Conservation (phyloP, 2,888 invertebrate species). For the Odontocerum albicorne region DNA sequence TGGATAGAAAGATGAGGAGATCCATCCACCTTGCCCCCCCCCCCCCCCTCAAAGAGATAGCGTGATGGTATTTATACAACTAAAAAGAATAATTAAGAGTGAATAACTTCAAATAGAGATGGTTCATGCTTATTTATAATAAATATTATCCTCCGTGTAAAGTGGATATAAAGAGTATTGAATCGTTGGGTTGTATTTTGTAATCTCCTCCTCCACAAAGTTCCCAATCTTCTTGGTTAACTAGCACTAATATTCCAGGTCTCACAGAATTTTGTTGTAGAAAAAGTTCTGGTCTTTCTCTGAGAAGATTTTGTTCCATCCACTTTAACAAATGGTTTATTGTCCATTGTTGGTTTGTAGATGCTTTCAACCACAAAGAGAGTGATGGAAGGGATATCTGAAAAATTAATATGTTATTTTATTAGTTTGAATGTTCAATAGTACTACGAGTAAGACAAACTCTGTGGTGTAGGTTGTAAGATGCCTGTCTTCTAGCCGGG, state of each 20-base stretch:
- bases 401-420: too few relatives aligned
- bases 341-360: constrained; percentile 58
- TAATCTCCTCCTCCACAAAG: constrained; percentile 75
- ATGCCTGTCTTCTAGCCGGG: too few relatives aligned
- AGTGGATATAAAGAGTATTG: constrained; percentile 81
- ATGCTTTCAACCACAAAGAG: background rate
- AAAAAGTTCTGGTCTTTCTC: constrained; percentile 71
- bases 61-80: too few relatives aligned
- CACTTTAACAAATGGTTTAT: constrained; percentile 74
- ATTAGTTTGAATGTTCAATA: too few relatives aligned
- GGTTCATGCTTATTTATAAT: too few relatives aligned
- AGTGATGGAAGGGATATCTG: constrained; percentile 14
- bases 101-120: too few relatives aligned
- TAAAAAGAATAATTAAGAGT: too few relatives aligned
- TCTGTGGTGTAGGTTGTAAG: too few relatives aligned
- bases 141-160: constrained; percentile 73
- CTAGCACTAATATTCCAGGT: constrained; percentile 90
- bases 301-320: constrained; percentile 81
- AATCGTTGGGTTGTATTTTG: constrained; percentile 67
- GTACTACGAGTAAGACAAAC: too few relatives aligned
- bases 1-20: too few relatives aligned
- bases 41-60: too few relatives aligned
- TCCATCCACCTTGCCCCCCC: too few relatives aligned
- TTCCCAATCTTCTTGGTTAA: constrained; percentile 98
- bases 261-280: constrained; percentile 62